Evolutionary conservation across 2,888 invertebrate species (phyloP), one percentile per base, ranked within the genome.

Genomic region (Lysandra coridon): DNA sequence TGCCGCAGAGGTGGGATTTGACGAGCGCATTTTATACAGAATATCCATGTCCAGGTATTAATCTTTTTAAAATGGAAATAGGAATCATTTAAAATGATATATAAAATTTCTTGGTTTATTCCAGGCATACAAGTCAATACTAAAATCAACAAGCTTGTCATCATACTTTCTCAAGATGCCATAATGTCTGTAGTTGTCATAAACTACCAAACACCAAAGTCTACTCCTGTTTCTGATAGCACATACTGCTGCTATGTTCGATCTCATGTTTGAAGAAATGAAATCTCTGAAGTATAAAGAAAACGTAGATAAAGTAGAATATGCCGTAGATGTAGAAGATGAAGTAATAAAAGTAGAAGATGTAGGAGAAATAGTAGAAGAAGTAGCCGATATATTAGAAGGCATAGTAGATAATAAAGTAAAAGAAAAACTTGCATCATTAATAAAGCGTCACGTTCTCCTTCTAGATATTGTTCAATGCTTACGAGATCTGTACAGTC

Each of bases 81-180:
- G 1, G 14, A 69, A 14, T 69, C 4, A 14, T 64, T 12, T 30
- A 64, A 30, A 12, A 30, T 30, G 10, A 49, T 49, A 10, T 23
- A 23, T 60, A 23, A 23, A 1, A 30, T 62, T 73, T 17, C 17
- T 73, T 33, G 4, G 4, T 37, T 30, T n/a, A n/a, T 74, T 81
- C 80, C 78, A 93, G 94, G 93, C 37, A 79, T 79, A 33, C 2
- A 14, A 4, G 60, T 79, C 4, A 33, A 57, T 17, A 30, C 75
- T n/a, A 81, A 81, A 0, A 84, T 85, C 0, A 89, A 90, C 62
- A 83, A 86, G 7, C 85, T 91, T 81, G 85, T 81, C 1, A 83
- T 92, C 5, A 84, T 92, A 1, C 80, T 80, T 1, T 0, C 83
- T 0, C 87, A 90, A 85, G 92, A 93, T 82, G 0, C 88, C 0